Conservation (phyloP, 2,888 invertebrate species). For the Acrobasis consociella region DNA sequence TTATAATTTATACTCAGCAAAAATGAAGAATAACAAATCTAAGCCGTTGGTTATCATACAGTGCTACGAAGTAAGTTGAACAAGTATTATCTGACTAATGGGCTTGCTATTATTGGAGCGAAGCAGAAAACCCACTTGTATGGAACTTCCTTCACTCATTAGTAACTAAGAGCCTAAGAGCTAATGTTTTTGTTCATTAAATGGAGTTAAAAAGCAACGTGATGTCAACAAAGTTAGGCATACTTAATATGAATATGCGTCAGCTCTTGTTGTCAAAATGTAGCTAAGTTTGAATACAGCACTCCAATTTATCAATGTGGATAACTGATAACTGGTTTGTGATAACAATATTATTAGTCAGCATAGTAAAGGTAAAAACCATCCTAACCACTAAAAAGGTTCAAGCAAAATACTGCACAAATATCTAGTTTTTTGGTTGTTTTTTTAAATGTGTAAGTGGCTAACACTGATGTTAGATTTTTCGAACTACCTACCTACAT, state of each 20-base stretch:
- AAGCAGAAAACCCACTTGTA: constrained; percentile 37
- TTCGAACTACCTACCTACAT: too few species aligned
- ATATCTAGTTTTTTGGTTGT: too few species aligned
- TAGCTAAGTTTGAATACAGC: constrained; percentile 23
- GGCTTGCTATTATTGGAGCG: constrained; percentile 49
- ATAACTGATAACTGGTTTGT: constrained; percentile 20
- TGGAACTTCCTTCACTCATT: neutral
- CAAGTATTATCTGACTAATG: constrained; percentile 29
- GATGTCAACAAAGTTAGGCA: neutral
- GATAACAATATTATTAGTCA: constrained; percentile 17
- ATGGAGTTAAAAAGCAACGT: constrained; percentile 7
- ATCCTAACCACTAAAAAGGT: neutral
- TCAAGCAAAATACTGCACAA: too few species aligned
- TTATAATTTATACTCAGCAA: constrained; percentile 28
- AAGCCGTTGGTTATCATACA: constrained; percentile 83
- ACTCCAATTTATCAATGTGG: constrained; percentile 31
- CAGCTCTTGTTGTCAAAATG: constrained; percentile 23
- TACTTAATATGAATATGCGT: neutral
- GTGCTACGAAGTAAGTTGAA: constrained; percentile 83
- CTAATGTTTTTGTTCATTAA: constrained; percentile 21
- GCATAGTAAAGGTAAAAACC: neutral
- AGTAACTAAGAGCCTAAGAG: constrained; percentile 19
- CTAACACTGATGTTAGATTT: too few species aligned
- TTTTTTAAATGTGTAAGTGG: too few species aligned
- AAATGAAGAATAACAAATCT: constrained; percentile 66